phyloP scores from a whole-genome alignment of 2,888 invertebrate species.

The Synanthedon formicaeformis region DNA sequence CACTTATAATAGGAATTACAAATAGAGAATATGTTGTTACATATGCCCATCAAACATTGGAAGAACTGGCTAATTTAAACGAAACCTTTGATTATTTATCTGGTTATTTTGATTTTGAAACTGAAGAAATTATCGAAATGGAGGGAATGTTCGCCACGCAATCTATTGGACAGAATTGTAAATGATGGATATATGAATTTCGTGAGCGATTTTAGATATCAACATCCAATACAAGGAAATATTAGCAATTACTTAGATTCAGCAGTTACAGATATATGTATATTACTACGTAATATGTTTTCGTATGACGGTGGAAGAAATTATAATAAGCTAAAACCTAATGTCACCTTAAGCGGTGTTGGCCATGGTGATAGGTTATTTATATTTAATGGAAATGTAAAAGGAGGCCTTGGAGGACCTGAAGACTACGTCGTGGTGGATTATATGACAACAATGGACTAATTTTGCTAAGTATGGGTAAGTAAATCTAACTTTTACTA shows the following conservation, averaged over 20 bases:
- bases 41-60: background rate
- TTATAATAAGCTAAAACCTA: constrained; percentile 2
- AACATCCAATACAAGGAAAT: constrained; percentile 23
- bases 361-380: constrained; percentile 32
- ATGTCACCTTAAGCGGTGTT: constrained; percentile 12
- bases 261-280: constrained; percentile 12
- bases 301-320: constrained; percentile 24
- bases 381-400: constrained; percentile 25
- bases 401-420: constrained; percentile 10
- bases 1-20: constrained; percentile 10
- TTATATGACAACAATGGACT: constrained; percentile 42
- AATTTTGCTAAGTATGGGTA: constrained; percentile 49
- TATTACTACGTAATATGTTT: constrained; percentile 42
- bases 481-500: constrained; percentile 5
- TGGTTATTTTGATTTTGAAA: constrained; percentile 11
- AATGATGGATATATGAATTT: constrained; percentile 21
- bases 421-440: constrained; percentile 39
- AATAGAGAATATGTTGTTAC: background rate
- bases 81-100: constrained; percentile 5
- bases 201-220: constrained; percentile 20
- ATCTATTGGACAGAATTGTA: constrained; percentile 26
- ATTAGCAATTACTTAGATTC: constrained; percentile 9
- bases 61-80: background rate
- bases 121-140: constrained; percentile 12
- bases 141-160: constrained; percentile 16